Conservation (phyloP, 2,113 vertebrate species). For the Ploceus nigricollis region DNA sequence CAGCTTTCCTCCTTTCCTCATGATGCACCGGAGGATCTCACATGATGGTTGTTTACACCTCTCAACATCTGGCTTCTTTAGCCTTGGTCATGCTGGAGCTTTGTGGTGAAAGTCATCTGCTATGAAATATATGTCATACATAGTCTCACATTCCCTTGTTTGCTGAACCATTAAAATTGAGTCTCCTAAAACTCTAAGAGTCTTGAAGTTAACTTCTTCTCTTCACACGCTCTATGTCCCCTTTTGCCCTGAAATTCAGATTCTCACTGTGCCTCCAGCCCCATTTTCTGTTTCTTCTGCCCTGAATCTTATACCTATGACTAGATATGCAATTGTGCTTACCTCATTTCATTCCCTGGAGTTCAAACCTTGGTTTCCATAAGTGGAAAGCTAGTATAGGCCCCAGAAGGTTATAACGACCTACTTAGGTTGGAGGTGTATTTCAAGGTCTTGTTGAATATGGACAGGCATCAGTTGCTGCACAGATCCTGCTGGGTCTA, state of each 20-base stretch:
- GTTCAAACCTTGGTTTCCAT: neutral
- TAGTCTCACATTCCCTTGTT: neutral
- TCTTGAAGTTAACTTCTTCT: neutral
- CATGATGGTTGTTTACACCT: neutral
- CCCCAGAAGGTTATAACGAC: conserved; percentile 35
- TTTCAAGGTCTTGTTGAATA: conserved; percentile 33
- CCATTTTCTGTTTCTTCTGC: neutral
- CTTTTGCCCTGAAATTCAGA: neutral
- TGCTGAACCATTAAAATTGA: neutral
- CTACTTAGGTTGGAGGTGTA: neutral
- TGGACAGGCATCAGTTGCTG: neutral
- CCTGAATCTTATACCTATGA: neutral
- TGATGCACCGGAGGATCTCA: neutral
- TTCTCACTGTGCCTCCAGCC: neutral
- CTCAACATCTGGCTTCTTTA: neutral
- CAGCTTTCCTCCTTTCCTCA: conserved; percentile 2
- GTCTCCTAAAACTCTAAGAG: neutral
- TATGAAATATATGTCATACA: neutral
- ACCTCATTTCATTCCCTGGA: conserved; percentile 9
- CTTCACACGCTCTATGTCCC: rapidly evolving
- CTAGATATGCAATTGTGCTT: neutral
- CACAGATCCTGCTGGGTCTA: neutral
- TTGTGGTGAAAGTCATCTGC: neutral
- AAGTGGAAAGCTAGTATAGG: conserved; percentile 24
- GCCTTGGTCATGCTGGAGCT: neutral